Percentiles rank a stretch among this genome's conserved stretches.
Evolutionary conservation across 2,113 vertebrate species (phyloP).

Genomic region (Pachycephala philippinensis): DNA sequence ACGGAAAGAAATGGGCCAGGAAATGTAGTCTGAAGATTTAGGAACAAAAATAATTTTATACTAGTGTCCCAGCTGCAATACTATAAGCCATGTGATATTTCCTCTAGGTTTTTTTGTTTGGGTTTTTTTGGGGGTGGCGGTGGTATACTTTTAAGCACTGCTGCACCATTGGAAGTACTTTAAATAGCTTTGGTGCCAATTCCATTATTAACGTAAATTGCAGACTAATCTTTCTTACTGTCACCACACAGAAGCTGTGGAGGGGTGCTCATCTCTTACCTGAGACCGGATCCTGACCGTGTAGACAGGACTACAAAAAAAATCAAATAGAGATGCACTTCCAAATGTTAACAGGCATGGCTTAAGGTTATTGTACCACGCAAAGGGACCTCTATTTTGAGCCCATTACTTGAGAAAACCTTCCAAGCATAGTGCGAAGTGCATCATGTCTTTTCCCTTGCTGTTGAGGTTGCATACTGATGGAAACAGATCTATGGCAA

Average conservation of each 20-base stretch:
- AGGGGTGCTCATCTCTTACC: not conserved
- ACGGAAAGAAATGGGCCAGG: not conserved
- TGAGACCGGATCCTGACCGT: not conserved
- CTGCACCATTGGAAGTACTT: not conserved
- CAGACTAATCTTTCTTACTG: not conserved
- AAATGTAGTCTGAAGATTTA: not conserved
- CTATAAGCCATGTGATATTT: not conserved
- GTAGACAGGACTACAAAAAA: not conserved
- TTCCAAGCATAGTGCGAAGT: not conserved
- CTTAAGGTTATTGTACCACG: not conserved
- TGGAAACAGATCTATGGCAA: not conserved
- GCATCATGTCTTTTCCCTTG: not conserved
- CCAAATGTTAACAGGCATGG: not conserved
- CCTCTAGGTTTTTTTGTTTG: not conserved
- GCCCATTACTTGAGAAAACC: not conserved
- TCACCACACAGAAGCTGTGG: not conserved
- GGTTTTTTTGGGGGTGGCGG: rapidly evolving
- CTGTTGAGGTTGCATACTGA: not conserved
- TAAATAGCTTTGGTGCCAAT: not conserved
- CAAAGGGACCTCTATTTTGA: not conserved
- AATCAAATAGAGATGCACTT: not conserved
- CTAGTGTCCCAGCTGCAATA: not conserved
- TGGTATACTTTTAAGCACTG: not conserved
- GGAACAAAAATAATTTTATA: not conserved
- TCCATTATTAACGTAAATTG: not conserved